Percentiles rank a stretch among this genome's conserved stretches.
Evolutionary conservation across 2,113 vertebrate genomes (phyloP).

Genomic region (Crotalus horridus): DNA sequence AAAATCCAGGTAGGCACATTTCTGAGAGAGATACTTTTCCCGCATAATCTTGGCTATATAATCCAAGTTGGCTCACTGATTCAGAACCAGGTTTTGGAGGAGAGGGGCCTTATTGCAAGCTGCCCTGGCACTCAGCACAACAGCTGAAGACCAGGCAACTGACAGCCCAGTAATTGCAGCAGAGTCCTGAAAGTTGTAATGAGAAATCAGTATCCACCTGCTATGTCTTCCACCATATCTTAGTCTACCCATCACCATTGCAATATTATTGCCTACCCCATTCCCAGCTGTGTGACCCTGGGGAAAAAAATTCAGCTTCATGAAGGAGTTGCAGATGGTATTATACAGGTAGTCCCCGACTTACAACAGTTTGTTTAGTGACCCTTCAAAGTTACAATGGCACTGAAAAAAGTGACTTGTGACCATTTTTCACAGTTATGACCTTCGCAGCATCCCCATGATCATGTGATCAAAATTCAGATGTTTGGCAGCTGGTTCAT

Average conservation of each 20-base stretch:
- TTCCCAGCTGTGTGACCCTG: not conserved
- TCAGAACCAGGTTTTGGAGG: not conserved
- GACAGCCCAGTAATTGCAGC: not conserved
- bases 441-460: not conserved
- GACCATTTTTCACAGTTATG: not conserved
- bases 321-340: not conserved
- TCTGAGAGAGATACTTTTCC: not conserved
- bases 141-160: not conserved
- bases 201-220: not conserved
- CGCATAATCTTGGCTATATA: not conserved
- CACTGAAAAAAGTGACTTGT: not conserved
- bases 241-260: not conserved
- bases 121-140: not conserved
- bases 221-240: not conserved
- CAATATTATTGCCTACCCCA: not conserved
- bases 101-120: not conserved
- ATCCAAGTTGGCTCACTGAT: not conserved
- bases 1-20: not conserved
- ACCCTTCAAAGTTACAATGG: not conserved
- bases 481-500: not conserved
- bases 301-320: not conserved
- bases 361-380: not conserved
- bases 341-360: not conserved
- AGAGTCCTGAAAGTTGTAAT: not conserved
- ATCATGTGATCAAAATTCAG: not conserved